Base-by-base conservation (phyloP, 2,888 invertebrate species). In the Abrostola triplasia region DNA sequence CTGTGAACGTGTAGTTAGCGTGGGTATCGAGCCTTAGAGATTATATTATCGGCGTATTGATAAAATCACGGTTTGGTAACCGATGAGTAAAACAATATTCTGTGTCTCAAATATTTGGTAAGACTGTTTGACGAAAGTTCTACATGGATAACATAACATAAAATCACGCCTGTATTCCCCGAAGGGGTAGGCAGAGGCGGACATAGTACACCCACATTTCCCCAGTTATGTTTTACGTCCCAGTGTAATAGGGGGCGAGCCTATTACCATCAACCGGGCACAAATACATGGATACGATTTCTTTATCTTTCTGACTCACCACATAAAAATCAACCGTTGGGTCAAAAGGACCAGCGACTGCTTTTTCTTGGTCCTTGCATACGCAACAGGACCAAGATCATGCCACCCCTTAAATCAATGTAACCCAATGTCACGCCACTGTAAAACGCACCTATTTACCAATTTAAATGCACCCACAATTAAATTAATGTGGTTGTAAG, bases 401-500 rank as follows among this genome's bases (percentile, higher is more conserved):
- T 47, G 44, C 63, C 56, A 67, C n/a, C 7, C 7, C 9, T 38
- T 47, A 49, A 66, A 53, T 42, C 41, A 36, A 9, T 36, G 36
- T 24, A 51, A 65, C 38, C 61, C 42, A 53, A 48, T 44, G 36
- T 36, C n/a, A 35, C 12, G 7, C 35, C 8, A 63, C 50, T 50
- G 38, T 63, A 54, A 51, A 59, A 62, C 57, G 49, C 50, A 58
- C 48, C 75, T 75, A 64, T 64, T 74, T 65, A 65, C 62, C 66
- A 56, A 68, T 71, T 67, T 64, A 75, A 76, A 75, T 72, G 51
- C 56, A 50, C n/a, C 40, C 42, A 11, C 60, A 67, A 70, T 77
- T 67, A 75, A 73, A 58, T 56, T 65, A 77, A 75, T 67, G 66
- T 71, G 56, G 49, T 61, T 70, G 56, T 70, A 75, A 64, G 56